Evolutionary conservation across 2,888 invertebrate species (phyloP).

Genomic region (Eurytoma adleriae): DNA sequence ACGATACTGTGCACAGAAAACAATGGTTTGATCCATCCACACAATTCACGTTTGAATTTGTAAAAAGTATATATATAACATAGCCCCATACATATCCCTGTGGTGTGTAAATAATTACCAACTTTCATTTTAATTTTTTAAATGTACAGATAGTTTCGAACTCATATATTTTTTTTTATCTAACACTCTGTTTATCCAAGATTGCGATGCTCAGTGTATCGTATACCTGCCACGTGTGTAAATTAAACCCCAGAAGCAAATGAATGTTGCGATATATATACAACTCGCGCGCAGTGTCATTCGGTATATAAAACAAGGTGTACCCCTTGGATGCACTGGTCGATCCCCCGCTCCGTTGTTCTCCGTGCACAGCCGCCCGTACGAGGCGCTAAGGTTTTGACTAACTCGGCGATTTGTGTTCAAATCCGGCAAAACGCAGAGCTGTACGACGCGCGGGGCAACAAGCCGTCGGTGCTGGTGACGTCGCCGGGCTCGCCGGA

Average conservation of each 20-base stretch:
- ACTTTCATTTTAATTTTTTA: too few relatives aligned
- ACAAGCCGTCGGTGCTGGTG: slow-evolving; percentile 94
- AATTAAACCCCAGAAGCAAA: too few relatives aligned
- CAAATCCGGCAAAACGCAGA: slow-evolving; percentile 76
- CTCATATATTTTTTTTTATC: too few relatives aligned
- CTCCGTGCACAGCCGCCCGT: background rate
- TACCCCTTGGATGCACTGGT: background rate
- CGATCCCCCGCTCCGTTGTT: background rate
- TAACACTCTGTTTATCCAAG: too few relatives aligned
- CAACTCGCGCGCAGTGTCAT: background rate
- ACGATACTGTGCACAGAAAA: slow-evolving; percentile 30
- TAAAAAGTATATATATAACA: too few relatives aligned
- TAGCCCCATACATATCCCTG: too few relatives aligned
- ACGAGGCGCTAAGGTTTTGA: background rate
- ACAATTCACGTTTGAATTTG: background rate
- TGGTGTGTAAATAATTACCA: too few relatives aligned
- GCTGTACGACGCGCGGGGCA: slow-evolving; percentile 83
- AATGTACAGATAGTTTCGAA: too few relatives aligned
- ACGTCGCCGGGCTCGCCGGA: slow-evolving; percentile 97
- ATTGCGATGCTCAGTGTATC: too few relatives aligned
- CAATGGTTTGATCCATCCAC: slow-evolving; percentile 17
- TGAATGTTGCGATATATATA: background rate
- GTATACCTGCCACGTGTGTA: too few relatives aligned
- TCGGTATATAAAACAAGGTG: slow-evolving; percentile 19
- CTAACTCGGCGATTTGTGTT: slow-evolving; percentile 20